phyloP scores from a whole-genome alignment of 2,797 vertebrate genomes.

The Arnoldichthys spilopterus region DNA sequence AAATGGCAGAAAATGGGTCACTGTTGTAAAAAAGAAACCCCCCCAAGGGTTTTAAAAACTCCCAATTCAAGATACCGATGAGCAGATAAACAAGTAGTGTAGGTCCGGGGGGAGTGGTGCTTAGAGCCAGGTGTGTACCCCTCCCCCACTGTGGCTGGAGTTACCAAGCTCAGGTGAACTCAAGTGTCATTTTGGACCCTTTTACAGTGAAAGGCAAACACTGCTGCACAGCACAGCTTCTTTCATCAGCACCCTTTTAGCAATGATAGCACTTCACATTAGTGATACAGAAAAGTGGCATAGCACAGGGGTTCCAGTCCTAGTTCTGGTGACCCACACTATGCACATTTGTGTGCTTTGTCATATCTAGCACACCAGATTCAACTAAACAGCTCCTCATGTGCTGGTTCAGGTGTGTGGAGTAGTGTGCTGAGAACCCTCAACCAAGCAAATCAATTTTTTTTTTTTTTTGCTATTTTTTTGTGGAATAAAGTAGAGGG shows the following conservation, averaged over 20 bases:
- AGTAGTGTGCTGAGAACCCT: too few species aligned
- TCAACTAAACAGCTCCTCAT: too few species aligned
- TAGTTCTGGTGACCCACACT: too few species aligned
- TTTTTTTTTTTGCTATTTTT: too few species aligned
- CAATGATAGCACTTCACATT: too few species aligned
- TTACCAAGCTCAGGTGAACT: conserved; percentile 27
- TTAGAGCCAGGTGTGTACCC: conserved; percentile 40
- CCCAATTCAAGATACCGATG: conserved; percentile 3
- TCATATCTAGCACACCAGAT: too few species aligned
- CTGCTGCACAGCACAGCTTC: not conserved
- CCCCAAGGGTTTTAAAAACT: not conserved
- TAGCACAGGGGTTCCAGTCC: too few species aligned
- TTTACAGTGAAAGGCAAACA: not conserved
- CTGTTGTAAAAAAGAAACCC: not conserved
- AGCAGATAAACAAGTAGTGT: conserved; percentile 58
- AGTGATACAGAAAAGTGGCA: too few species aligned
- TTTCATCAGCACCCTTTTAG: conserved; percentile 1
- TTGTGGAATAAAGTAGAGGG: not conserved
- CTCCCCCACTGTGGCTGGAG: conserved; percentile 28
- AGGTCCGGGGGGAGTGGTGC: conserved; percentile 45
- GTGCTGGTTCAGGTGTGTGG: too few species aligned
- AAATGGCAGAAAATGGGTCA: too few species aligned
- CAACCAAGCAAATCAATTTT: too few species aligned
- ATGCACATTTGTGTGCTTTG: too few species aligned
- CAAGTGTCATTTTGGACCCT: conserved; percentile 8